phyloP scores from a whole-genome alignment of 2,797 vertebrate species.

The Poeciliopsis paucimaculata region DNA sequence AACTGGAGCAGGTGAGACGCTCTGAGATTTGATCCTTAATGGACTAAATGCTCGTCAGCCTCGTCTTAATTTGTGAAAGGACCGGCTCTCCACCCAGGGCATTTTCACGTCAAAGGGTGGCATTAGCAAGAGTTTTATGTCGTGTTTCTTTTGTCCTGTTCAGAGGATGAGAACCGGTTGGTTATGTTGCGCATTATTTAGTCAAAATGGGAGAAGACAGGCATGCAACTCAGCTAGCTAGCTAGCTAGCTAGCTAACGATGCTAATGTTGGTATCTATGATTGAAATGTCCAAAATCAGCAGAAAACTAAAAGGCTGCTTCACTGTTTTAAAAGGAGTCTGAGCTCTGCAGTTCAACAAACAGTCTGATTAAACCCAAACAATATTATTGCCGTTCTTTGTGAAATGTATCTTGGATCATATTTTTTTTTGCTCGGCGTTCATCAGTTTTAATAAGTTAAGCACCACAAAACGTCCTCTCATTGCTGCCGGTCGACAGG shows the following conservation, averaged over 20 bases:
- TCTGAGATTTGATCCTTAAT: constrained; percentile 2
- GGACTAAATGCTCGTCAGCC: not conserved
- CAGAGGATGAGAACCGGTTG: not conserved
- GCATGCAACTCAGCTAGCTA: not conserved
- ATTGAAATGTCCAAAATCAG: not conserved
- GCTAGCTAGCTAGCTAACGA: no score
- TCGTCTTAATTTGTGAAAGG: not conserved
- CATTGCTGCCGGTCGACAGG: not conserved
- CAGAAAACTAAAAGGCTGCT: not conserved
- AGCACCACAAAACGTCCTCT: not conserved
- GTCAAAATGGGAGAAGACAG: not conserved
- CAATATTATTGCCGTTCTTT: not conserved
- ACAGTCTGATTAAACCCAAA: not conserved
- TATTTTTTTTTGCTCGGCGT: not conserved
- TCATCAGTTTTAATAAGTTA: not conserved
- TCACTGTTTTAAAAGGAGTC: not conserved
- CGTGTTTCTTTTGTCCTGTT: not conserved
- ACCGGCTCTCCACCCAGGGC: not conserved
- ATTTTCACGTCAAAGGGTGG: not conserved
- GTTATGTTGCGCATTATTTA: not conserved
- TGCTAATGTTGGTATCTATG: not conserved
- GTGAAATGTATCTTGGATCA: no score
- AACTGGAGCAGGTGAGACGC: constrained; percentile 6
- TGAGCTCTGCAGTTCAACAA: not conserved
- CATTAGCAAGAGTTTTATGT: not conserved